Base-by-base conservation (phyloP, 1,140 invertebrate genomes). In the Elymnias hypermnestra region DNA sequence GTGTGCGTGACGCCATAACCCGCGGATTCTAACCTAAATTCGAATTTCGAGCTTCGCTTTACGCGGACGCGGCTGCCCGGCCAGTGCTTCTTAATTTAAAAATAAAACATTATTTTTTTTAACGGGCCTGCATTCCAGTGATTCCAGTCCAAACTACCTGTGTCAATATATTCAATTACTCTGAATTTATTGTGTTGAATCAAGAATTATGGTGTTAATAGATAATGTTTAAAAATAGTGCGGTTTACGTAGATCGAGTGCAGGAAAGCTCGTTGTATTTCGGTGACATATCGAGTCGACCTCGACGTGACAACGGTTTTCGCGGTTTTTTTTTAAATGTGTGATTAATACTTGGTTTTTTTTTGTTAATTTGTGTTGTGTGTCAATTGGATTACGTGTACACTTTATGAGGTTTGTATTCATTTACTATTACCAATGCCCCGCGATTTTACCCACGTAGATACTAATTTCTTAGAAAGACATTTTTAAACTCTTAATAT, bases 1-100 rank as follows among this genome's bases (percentile, higher is more conserved):
- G 78, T 83, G 73, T 79, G 75, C 44, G 78, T 74, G 67, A 72
- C 74, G 69, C 72, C 68, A 72, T 78, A 67, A 68, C 77, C 65
- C 73, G 75, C 72, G 69, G 54, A 72, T 76, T 74, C 68, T 79
- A 83, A 83, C 78, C 78, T 79, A 83, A 79, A 79, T 83, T 65
- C 68, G 72, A 83, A 79, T 76, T 72, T 63, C 68, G 70, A 72
- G 73, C 73, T 68, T 65, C 63, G 64, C 68, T 66, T 65, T 61
- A 59, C 64, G 63, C 64, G 67, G 68, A 68, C 70, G 70, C 65
- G 65, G 53, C 57, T 66, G 60, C 68, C 64, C 66, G 63, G 69
- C 66, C 62, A 63, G 60, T 59, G 70, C 52, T 65, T 61, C 49
- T 43, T 41, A 63, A 66, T 76, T 79, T 72, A 74, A 81, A 74